phyloP scores from a whole-genome alignment of 2,113 vertebrate genomes.

The Mesocricetus auratus region DNA sequence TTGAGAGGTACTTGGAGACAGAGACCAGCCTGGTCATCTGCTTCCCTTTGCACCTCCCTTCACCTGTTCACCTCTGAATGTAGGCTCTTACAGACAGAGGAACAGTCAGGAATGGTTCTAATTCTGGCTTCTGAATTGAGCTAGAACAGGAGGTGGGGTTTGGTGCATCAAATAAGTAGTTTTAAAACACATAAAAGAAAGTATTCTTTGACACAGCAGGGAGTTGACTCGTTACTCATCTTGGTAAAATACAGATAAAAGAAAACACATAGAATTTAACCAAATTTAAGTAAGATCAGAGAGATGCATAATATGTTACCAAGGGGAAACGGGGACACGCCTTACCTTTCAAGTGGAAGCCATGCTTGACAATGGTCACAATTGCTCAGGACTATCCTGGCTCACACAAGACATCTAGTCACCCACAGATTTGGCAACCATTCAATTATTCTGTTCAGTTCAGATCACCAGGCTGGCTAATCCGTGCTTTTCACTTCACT shows the following conservation, averaged over 20 bases:
- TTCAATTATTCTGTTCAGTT: constrained; percentile 78
- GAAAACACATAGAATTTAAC: constrained; percentile 38
- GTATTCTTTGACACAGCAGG: constrained; percentile 56
- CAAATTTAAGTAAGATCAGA: constrained; percentile 48
- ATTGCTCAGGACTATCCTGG: constrained; percentile 63
- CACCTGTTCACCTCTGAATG: constrained; percentile 27
- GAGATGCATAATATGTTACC: constrained; percentile 27
- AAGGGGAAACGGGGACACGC: constrained; percentile 10
- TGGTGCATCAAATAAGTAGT: constrained; percentile 48
- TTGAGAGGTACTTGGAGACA: background rate
- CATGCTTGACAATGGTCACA: constrained; percentile 20
- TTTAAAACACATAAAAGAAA: constrained; percentile 67
- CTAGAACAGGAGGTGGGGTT: constrained; percentile 10
- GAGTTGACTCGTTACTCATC: constrained; percentile 59
- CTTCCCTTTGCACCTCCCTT: background rate
- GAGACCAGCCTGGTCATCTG: background rate
- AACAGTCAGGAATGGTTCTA: constrained; percentile 45
- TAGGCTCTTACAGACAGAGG: background rate
- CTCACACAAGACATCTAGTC: constrained; percentile 65
- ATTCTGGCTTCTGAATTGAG: constrained; percentile 65
- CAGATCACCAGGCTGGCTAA: constrained; percentile 79
- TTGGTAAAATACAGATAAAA: constrained; percentile 61
- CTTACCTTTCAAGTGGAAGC: constrained; percentile 57
- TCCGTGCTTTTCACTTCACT: constrained; percentile 79
- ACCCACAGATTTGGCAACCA: constrained; percentile 68